Conservation (phyloP, 2,888 invertebrate species). For the Stegophylla sp. region DNA sequence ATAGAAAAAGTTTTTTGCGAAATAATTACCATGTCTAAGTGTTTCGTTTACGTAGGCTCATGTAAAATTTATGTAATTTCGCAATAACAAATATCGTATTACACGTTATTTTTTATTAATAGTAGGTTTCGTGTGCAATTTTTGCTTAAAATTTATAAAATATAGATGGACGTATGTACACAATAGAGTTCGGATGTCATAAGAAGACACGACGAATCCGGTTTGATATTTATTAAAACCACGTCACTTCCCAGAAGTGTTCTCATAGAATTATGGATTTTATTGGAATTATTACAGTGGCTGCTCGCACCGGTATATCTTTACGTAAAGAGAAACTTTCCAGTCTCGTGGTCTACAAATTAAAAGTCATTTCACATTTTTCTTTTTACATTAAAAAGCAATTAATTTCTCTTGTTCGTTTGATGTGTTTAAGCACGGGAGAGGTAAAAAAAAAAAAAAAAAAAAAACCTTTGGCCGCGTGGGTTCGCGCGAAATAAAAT, state of each 20-base stretch:
- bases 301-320: no score
- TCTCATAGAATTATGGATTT: neutral
- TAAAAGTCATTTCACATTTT: neutral
- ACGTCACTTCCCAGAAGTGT: no score
- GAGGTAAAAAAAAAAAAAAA: neutral
- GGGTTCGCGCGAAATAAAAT: no score
- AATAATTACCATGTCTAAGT: slow-evolving; percentile 30
- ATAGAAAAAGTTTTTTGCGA: slow-evolving; percentile 28
- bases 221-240: no score
- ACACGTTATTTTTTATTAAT: slow-evolving; percentile 2
- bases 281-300: neutral
- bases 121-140: no score
- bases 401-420: slow-evolving; percentile 13
- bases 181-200: no score
- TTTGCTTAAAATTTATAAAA: no score
- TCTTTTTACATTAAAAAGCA: slow-evolving; percentile 27
- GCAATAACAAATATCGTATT: slow-evolving; percentile 12
- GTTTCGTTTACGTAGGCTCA: neutral
- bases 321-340: neutral
- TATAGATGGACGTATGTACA: no score
- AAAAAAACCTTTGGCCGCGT: no score
- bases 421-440: slow-evolving; percentile 17
- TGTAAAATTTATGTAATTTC: neutral
- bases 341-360: neutral
- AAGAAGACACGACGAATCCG: no score